Evolutionary conservation across 1,140 invertebrate genomes (phyloP).

Genomic region (Subanguina moxae): DNA sequence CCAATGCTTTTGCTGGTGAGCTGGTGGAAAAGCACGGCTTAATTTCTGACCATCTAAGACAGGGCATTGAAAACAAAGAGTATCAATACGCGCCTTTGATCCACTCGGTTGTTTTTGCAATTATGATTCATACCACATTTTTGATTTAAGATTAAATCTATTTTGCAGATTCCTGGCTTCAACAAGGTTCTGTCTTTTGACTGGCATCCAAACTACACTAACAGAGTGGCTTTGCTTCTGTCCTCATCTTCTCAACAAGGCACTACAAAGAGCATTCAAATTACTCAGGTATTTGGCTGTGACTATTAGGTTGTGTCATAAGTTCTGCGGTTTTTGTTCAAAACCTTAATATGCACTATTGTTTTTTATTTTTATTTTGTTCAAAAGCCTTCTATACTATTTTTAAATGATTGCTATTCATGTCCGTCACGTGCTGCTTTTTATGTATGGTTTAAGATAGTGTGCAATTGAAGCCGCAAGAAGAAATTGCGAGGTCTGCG

Average conservation of each 20-base stretch:
- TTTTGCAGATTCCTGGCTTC: constrained; percentile 16
- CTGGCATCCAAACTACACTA: constrained; percentile 19
- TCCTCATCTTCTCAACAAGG: background rate
- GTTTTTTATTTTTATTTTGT: no score
- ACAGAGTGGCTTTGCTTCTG: constrained; percentile 14
- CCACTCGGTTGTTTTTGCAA: background rate
- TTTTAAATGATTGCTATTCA: background rate
- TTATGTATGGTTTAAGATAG: background rate
- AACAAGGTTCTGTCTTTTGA: constrained; percentile 17
- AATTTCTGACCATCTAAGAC: background rate
- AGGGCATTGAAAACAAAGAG: no score
- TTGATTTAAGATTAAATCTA: background rate
- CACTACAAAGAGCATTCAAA: constrained; percentile 11
- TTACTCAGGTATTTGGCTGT: constrained; percentile 19
- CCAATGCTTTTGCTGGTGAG: constrained; percentile 1
- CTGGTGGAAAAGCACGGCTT: constrained; percentile 2
- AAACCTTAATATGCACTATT: no score
- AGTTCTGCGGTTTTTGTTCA: no score
- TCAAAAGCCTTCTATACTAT: background rate
- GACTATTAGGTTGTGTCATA: no score
- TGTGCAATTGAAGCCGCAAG: background rate
- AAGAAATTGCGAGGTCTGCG: no score
- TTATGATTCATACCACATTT: no score
- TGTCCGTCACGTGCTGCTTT: no score
- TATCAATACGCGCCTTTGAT: background rate